phyloP scores from a whole-genome alignment of 2,888 invertebrate species.

The Luperina testacea region DNA sequence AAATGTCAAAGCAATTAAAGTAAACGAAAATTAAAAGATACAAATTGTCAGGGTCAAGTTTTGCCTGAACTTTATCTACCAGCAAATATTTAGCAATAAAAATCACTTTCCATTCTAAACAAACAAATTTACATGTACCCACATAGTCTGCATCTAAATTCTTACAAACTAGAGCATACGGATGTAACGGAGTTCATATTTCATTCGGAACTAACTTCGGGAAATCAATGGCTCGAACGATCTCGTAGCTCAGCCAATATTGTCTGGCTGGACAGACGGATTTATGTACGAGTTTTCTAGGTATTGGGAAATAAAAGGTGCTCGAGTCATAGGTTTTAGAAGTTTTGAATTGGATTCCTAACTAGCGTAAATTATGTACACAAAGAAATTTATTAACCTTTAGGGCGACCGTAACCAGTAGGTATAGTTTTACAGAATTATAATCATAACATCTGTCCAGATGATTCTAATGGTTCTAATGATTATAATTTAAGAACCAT shows the following conservation, averaged over 20 bases:
- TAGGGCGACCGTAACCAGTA: too few species aligned
- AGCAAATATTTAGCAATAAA: conserved; percentile 3
- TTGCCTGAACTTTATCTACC: background rate
- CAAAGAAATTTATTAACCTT: too few species aligned
- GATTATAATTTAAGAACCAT: too few species aligned
- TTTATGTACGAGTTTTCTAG: conserved; percentile 39
- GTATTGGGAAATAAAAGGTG: background rate
- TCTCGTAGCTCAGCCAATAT: conserved; percentile 58
- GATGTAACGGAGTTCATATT: conserved; percentile 56
- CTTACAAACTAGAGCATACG: conserved; percentile 48
- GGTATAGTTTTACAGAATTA: too few species aligned
- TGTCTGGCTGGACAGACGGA: conserved; percentile 50
- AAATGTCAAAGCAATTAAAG: too few species aligned
- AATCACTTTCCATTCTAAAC: conserved; percentile 6
- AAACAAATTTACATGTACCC: conserved; percentile 28
- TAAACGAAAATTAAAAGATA: too few species aligned
- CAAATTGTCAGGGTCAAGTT: too few species aligned
- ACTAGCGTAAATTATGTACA: background rate
- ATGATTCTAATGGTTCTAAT: too few species aligned
- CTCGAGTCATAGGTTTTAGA: background rate
- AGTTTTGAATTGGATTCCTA: background rate
- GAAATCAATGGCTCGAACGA: conserved; percentile 61
- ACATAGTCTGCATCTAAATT: conserved; percentile 24
- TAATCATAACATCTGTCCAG: too few species aligned
- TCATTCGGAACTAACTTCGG: conserved; percentile 60